Conservation (phyloP, 1,140 invertebrate genomes). For the Drosophila asahinai region DNA sequence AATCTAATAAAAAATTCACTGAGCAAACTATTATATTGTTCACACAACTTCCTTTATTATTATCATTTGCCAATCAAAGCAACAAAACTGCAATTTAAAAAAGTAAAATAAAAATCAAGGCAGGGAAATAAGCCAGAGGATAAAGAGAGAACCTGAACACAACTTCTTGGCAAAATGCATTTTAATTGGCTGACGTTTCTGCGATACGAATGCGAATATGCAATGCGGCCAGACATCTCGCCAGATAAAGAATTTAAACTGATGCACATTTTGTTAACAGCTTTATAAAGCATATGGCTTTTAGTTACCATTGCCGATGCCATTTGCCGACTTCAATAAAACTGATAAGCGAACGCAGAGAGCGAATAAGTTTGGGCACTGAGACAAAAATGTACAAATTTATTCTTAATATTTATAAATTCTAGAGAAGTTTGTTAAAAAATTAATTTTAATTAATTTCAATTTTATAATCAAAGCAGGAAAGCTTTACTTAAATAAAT, state of each 20-base stretch:
- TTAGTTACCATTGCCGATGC: slow-evolving; percentile 69
- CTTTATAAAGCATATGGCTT: slow-evolving; percentile 83
- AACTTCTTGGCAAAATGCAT: slow-evolving; percentile 74
- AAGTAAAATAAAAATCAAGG: slow-evolving; percentile 26
- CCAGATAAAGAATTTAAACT: slow-evolving; percentile 83
- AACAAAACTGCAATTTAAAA: slow-evolving; percentile 41
- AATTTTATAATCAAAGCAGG: too few relatives aligned
- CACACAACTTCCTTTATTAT: slow-evolving; percentile 1
- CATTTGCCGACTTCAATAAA: slow-evolving; percentile 80
- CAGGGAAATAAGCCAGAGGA: background rate
- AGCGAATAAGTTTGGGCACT: slow-evolving; percentile 23
- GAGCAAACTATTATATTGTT: background rate
- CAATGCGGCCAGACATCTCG: slow-evolving; percentile 76
- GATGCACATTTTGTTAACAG: slow-evolving; percentile 84
- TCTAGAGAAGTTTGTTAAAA: too few relatives aligned
- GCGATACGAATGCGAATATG: slow-evolving; percentile 66
- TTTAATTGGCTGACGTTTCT: slow-evolving; percentile 78
- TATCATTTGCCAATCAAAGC: slow-evolving; percentile 28
- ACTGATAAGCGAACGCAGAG: slow-evolving; percentile 71
- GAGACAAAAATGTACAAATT: background rate
- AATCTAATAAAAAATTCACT: slow-evolving; percentile 4
- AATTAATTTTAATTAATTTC: too few relatives aligned
- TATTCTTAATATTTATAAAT: too few relatives aligned
- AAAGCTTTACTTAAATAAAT: too few relatives aligned
- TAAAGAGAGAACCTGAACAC: slow-evolving; percentile 40